phyloP scores from a whole-genome alignment of 2,888 invertebrate genomes.

The Malacosoma neustria region DNA sequence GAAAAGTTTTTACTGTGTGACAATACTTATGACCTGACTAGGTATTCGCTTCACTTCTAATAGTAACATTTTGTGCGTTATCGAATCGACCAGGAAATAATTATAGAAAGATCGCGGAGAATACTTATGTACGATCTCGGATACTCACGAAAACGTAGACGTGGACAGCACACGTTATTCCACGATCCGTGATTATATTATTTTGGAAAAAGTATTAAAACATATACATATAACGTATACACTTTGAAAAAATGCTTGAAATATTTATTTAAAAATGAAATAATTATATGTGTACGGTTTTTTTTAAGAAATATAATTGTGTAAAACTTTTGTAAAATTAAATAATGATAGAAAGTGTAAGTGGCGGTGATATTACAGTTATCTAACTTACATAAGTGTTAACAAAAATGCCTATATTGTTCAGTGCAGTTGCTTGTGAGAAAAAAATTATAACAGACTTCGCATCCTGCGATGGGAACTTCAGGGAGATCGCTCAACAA shows the following conservation, averaged over 20 bases:
- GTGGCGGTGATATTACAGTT: slow-evolving; percentile 1
- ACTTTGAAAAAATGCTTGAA: too few species aligned
- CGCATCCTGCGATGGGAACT: slow-evolving; percentile 94
- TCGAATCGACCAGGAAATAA: slow-evolving; percentile 25
- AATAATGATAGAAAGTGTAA: not conserved
- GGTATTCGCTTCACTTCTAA: too few species aligned
- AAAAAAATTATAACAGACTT: slow-evolving; percentile 86
- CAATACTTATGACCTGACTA: too few species aligned
- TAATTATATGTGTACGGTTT: too few species aligned
- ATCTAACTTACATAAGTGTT: not conserved
- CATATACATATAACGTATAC: too few species aligned
- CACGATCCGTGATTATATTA: not conserved
- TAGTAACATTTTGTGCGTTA: too few species aligned
- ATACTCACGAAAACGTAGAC: slow-evolving; percentile 5
- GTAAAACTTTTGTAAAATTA: not conserved
- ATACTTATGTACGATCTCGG: slow-evolving; percentile 9
- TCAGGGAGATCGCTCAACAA: slow-evolving; percentile 91
- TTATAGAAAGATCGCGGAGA: slow-evolving; percentile 23
- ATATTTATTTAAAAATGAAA: too few species aligned
- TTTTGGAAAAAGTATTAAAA: too few species aligned
- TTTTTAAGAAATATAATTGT: too few species aligned
- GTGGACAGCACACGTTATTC: slow-evolving; percentile 1
- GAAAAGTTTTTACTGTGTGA: too few species aligned
- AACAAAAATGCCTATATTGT: slow-evolving; percentile 88
- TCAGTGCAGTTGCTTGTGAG: slow-evolving; percentile 88